Evolutionary conservation across 2,113 vertebrate genomes (phyloP).

Genomic region (Scopus umbretta): DNA sequence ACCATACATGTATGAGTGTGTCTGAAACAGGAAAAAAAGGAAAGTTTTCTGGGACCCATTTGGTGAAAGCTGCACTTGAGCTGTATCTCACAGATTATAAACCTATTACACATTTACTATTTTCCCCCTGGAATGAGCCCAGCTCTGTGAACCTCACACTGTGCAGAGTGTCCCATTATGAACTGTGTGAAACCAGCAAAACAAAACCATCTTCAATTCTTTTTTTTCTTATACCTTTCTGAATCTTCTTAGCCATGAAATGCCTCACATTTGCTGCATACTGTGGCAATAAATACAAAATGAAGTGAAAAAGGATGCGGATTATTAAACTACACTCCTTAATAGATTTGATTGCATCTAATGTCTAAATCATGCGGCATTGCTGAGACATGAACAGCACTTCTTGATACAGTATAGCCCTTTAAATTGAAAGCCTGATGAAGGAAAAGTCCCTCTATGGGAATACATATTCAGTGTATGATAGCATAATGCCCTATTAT

Average conservation of each 20-base stretch:
- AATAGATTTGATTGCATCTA: conserved; percentile 32
- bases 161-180: conserved; percentile 18
- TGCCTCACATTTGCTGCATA: conserved; percentile 20
- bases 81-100: conserved; percentile 22
- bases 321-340: conserved; percentile 43
- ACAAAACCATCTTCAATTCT: background rate
- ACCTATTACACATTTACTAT: background rate
- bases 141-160: background rate
- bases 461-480: conserved; percentile 5
- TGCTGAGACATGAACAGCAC: background rate
- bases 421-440: conserved; percentile 28
- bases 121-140: background rate
- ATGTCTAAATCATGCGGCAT: background rate
- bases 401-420: background rate
- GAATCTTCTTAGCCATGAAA: conserved; percentile 23
- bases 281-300: conserved; percentile 39
- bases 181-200: conserved; percentile 42
- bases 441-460: background rate
- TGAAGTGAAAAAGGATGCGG: background rate
- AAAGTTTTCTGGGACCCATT: background rate
- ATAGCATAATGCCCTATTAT: conserved; percentile 14
- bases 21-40: background rate
- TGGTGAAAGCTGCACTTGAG: background rate
- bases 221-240: background rate
- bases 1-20: background rate